Conservation (phyloP, 1,140 invertebrate species). For the Diabrotica virgifera region DNA sequence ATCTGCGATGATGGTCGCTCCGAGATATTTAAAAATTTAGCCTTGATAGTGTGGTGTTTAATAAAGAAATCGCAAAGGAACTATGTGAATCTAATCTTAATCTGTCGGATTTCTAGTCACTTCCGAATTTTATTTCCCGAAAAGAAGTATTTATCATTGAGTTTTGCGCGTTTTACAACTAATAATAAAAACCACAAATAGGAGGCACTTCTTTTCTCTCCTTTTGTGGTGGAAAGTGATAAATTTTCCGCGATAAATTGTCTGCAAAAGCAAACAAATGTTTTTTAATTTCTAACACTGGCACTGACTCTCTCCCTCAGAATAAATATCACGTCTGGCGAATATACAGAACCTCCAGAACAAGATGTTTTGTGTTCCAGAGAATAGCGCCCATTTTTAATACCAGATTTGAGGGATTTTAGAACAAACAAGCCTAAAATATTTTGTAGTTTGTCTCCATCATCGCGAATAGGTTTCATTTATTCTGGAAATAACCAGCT, state of each 20-base stretch:
- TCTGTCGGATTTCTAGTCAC: neutral
- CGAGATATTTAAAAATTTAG: too few species aligned
- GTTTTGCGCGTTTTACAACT: constrained; percentile 4
- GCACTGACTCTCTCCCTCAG: neutral
- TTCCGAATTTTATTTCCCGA: neutral
- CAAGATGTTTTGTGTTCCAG: neutral
- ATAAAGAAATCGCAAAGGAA: too few species aligned
- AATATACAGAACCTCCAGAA: neutral
- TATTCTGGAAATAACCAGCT: too few species aligned
- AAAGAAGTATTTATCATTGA: neutral
- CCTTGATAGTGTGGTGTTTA: too few species aligned
- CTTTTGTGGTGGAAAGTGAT: constrained; percentile 9
- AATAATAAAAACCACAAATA: constrained; percentile 10
- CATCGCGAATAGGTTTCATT: too few species aligned
- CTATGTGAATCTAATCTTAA: too few species aligned
- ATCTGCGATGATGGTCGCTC: too few species aligned
- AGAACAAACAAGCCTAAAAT: too few species aligned
- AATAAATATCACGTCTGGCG: neutral
- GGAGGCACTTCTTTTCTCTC: constrained; percentile 3
- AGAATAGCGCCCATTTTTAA: neutral
- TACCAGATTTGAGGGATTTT: neutral
- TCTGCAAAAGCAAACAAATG: constrained; percentile 12
- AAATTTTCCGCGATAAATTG: constrained; percentile 9
- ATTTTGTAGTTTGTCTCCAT: too few species aligned
- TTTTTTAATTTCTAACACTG: constrained; percentile 10